Percentiles rank a stretch among this genome's conserved stretches.
These are phyloP conservation scores for Xenentodon cancila DNA, from an alignment of 2,797 vertebrate genomes.

Conservation along the genomic window DNA sequence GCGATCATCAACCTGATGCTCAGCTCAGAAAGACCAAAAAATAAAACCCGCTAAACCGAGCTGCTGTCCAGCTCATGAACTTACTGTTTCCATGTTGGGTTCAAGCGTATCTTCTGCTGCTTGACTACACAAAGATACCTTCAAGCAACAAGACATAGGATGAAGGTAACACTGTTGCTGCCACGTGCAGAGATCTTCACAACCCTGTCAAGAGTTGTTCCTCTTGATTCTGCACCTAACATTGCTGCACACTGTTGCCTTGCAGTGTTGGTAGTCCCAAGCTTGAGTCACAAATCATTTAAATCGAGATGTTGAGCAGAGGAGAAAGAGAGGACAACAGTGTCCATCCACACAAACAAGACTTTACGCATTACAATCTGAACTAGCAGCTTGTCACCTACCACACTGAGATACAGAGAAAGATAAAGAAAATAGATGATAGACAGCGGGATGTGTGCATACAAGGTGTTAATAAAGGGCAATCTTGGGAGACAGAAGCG, in stretches of 20 bases:
- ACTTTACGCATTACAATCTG: slow-evolving; percentile 10
- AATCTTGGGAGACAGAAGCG: too few species aligned
- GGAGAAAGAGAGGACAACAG: slow-evolving; percentile 2
- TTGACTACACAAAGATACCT: slow-evolving; percentile 15
- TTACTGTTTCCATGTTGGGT: slow-evolving; percentile 21
- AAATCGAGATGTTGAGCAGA: slow-evolving; percentile 36
- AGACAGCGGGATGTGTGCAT: too few species aligned
- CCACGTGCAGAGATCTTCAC: background rate
- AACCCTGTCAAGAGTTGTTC: background rate
- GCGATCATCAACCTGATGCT: slow-evolving; percentile 35
- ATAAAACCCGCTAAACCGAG: slow-evolving; percentile 16
- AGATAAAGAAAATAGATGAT: too few species aligned
- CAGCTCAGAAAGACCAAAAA: slow-evolving; percentile 8
- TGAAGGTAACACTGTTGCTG: slow-evolving; percentile 5
- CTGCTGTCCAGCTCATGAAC: slow-evolving; percentile 34
- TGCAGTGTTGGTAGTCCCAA: slow-evolving; percentile 17
- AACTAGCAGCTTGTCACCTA: slow-evolving; percentile 40
- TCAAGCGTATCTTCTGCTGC: slow-evolving; percentile 7
- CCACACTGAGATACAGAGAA: slow-evolving; percentile 16
- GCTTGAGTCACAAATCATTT: slow-evolving; percentile 39
- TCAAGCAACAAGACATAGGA: background rate
- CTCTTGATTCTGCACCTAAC: background rate
- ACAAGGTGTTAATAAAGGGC: too few species aligned
- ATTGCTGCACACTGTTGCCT: slow-evolving; percentile 11
- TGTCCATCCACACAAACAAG: too few species aligned